Base-by-base conservation (phyloP, 2,888 invertebrate species). In the Dendrolimus houi region DNA sequence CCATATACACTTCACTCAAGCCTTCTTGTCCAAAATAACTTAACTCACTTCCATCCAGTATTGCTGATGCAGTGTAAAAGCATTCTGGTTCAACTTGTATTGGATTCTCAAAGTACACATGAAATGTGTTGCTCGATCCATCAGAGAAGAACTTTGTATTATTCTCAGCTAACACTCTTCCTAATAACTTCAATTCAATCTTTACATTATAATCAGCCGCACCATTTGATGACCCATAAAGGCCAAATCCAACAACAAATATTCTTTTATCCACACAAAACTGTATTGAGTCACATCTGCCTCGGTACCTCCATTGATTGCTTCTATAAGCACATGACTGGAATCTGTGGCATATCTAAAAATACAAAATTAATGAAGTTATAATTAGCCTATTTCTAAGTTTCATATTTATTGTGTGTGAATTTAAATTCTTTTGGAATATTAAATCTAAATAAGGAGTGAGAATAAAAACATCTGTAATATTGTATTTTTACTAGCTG, bases 21-120 rank as follows among this genome's bases (percentile, higher is more conserved):
- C 98, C 98, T 85, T 99, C 98, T 83, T 98, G 98, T 8, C 98
- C 98, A 82, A 98, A 99, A 84, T 98, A 99, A 87, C 98, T 98
- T 66, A 99, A 87, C 81, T 98, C 98, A 59, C 95, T 95, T 10
- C 98, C 98, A 79, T 98, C 98, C 17, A 99, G 87, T 64, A 98
- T 94, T 1, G 97, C 98, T n/a, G 98, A 98, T 9, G 98, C 98
- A 2, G 98, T 98, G 83, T 99, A 98, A 79, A 96, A 97, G 59
- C 94, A 95, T 79, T 98, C 98, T 0, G 98, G 96, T 81, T 98
- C 98, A 64, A 98, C 95, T 91, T 97, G 96, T 74, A 94, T 94
- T 1, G 96, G 95, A 77, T 96, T 96, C 67, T 95, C 93, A 80
- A 95, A 95, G 63, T 89, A 90, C 93, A 97, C 58, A 79, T 97